Evolutionary conservation across 2,113 vertebrate species (phyloP), one percentile per base, ranked within the genome.

Genomic region (Gasterosteus aculeatus): DNA sequence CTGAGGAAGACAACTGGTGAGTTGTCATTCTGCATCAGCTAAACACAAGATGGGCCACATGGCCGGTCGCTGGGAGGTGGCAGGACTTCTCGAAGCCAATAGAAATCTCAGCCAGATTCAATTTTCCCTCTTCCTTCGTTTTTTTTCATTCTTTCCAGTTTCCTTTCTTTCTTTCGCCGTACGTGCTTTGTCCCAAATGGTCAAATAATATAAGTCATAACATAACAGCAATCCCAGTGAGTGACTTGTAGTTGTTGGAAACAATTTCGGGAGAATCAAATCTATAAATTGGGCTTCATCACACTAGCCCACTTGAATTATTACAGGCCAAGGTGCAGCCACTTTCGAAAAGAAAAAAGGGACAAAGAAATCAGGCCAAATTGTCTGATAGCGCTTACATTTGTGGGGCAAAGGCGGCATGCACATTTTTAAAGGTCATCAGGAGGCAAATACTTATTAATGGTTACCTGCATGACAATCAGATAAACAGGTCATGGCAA

Each of bases 401-500:
- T 97, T 94, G 90, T 89, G 86, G 92, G 92, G 92, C 95, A 94
- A 94, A 93, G 94, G 94, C 91, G 90, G 92, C 91, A 89, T 91
- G 94, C 92, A 80, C 87, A 94, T 95, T 95, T 94, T 94, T 95
- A 95, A 95, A 97, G 96, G 96, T 97, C 97, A 97, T 95, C 94
- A 92, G 93, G 94, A 96, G 96, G 95, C 95, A 98, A 99, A 98
- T 95, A 98, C 94, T 94, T 96, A 98, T 98, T 99, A 98, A 99
- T 99, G 97, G 95, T 98, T 98, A 98, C 96, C 97, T 90, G 94
- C 95, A 93, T 95, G 95, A 95, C 94, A 95, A 94, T 94, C 94
- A 96, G 96, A 96, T 95, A 97, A 97, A 95, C 95, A 91, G 95
- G 95, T 96, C 95, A 94, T 83, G 94, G 96, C 98, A 99, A 99